A percentile compares a stretch with the other conserved stretches of the same genome.
phyloP scores from a whole-genome alignment of 2,113 vertebrate species.

The Alethe castanea region DNA sequence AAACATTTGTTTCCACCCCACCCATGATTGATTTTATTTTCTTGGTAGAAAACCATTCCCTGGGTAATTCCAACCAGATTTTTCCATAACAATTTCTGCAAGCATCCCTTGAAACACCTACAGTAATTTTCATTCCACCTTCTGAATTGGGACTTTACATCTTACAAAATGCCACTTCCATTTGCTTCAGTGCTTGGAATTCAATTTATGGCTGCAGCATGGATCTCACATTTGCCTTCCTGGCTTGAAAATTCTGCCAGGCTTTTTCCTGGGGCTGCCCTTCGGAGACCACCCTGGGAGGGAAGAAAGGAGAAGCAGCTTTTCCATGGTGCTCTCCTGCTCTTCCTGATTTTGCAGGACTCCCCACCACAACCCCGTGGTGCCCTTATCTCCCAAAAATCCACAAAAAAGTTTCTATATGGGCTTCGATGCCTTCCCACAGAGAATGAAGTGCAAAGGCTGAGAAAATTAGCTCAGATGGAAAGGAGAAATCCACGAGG shows the following conservation, averaged over 20 bases:
- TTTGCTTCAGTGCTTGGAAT: neutral
- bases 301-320: neutral
- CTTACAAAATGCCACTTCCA: neutral
- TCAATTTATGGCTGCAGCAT: neutral
- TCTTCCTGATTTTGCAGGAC: neutral
- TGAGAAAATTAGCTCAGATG: neutral
- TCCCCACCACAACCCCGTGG: neutral
- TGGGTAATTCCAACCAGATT: neutral
- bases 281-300: neutral
- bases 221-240: neutral
- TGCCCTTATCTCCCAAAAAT: neutral
- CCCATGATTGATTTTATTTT: neutral
- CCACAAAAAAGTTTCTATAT: neutral
- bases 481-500: neutral
- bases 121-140: neutral
- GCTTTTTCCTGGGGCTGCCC: neutral
- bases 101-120: neutral
- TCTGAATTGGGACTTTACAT: neutral
- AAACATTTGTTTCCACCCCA: neutral
- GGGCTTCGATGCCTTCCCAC: neutral
- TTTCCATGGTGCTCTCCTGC: neutral
- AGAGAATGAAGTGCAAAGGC: accelerated
- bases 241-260: neutral
- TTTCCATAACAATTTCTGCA: neutral
- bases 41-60: neutral